phyloP scores from a whole-genome alignment of 2,113 vertebrate genomes.

The Dasypus novemcinctus region DNA sequence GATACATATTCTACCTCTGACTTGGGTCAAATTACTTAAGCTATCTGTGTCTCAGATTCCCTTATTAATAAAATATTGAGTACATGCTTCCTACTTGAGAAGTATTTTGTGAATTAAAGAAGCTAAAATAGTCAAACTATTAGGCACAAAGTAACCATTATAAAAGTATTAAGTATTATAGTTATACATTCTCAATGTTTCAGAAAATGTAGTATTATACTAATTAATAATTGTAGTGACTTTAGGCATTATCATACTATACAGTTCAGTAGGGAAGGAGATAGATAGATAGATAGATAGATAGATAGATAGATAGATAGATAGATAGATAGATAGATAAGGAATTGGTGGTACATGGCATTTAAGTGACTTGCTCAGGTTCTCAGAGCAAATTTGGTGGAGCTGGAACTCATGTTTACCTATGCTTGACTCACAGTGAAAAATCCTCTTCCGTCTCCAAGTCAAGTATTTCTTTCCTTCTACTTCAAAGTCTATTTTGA shows the following conservation, averaged over 20 bases:
- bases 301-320: neutral
- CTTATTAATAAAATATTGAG: neutral
- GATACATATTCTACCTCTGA: neutral
- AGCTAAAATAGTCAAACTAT: neutral
- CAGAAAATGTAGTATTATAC: neutral
- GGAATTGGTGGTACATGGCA: neutral
- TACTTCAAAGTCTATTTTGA: neutral
- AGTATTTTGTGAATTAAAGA: neutral
- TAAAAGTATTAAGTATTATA: neutral
- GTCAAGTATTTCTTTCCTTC: neutral
- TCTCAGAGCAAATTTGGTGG: neutral
- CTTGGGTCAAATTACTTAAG: neutral
- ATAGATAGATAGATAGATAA: neutral
- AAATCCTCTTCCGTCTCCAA: neutral
- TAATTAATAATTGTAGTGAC: neutral
- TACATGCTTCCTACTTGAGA: neutral
- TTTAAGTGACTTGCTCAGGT: neutral
- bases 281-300: neutral
- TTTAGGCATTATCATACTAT: neutral
- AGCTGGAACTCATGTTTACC: neutral
- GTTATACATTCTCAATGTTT: neutral
- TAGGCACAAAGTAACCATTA: neutral
- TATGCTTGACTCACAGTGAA: neutral
- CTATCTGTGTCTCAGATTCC: neutral
- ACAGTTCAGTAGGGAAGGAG: neutral